These are phyloP conservation scores for Leptopterna dolabrata DNA, from an alignment of 2,888 invertebrate genomes.

Conservation along the genomic window DNA sequence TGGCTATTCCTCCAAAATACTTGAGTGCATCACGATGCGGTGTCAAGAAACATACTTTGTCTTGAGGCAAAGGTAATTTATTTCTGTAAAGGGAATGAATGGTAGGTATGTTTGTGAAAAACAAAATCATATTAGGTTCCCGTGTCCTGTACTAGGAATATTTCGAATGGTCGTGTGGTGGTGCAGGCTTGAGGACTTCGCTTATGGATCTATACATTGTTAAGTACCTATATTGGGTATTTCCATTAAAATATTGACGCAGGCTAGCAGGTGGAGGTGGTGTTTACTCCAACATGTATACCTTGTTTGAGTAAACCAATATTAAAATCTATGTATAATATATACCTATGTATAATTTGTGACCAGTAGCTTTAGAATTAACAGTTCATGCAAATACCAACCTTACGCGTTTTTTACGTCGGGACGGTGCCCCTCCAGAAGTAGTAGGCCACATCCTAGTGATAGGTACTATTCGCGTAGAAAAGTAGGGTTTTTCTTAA, in stretches of 20 bases:
- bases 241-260: too few relatives aligned
- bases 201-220: too few relatives aligned
- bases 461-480: background rate
- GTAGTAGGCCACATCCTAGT: background rate
- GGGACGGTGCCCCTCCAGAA: background rate
- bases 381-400: background rate
- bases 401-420: background rate
- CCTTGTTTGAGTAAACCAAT: too few relatives aligned
- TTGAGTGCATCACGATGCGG: constrained; percentile 41
- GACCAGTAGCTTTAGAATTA: too few relatives aligned
- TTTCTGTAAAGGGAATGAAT: background rate
- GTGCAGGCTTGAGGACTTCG: too few relatives aligned
- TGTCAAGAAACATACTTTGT: constrained; percentile 32
- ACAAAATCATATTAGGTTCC: background rate
- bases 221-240: too few relatives aligned
- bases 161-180: too few relatives aligned
- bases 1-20: constrained; percentile 34
- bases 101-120: background rate
- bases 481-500: background rate
- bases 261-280: too few relatives aligned
- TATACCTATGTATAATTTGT: too few relatives aligned
- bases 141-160: background rate
- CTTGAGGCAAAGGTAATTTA: background rate
- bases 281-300: too few relatives aligned
- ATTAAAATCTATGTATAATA: too few relatives aligned